Conservation (phyloP, 2,797 vertebrate species). For the Philypnodon macrostomus region DNA sequence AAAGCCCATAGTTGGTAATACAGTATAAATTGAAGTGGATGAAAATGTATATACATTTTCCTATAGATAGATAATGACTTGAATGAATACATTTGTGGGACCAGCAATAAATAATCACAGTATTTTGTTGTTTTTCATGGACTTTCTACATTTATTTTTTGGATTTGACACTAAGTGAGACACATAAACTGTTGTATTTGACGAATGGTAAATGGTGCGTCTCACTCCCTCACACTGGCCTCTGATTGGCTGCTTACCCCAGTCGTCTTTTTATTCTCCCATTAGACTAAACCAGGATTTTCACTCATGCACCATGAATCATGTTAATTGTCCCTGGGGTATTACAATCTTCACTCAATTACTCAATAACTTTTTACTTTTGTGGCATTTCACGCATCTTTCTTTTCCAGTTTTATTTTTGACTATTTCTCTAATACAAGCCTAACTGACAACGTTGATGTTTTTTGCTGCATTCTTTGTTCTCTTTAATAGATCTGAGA, state of each 20-base stretch:
- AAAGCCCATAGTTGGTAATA: too few species aligned
- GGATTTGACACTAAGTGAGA: slow-evolving; percentile 30
- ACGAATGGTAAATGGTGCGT: slow-evolving; percentile 49
- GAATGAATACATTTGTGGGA: too few species aligned
- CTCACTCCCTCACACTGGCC: slow-evolving; percentile 42
- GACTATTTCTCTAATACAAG: slow-evolving; percentile 33
- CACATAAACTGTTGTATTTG: slow-evolving; percentile 55
- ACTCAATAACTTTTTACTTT: slow-evolving; percentile 70
- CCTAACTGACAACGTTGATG: slow-evolving; percentile 42
- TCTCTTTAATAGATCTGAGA: slow-evolving; percentile 49
- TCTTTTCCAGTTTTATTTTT: slow-evolving; percentile 64
- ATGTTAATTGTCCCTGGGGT: slow-evolving; percentile 72
- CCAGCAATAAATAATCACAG: too few species aligned
- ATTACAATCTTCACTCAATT: slow-evolving; percentile 68
- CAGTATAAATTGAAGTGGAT: too few species aligned
- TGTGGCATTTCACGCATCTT: slow-evolving; percentile 60
- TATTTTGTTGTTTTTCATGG: slow-evolving; percentile 26
- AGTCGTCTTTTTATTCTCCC: slow-evolving; percentile 62
- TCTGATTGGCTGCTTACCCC: slow-evolving; percentile 64
- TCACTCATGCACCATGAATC: slow-evolving; percentile 72
- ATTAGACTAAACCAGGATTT: slow-evolving; percentile 66
- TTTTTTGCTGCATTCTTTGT: slow-evolving; percentile 48
- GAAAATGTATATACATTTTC: too few species aligned
- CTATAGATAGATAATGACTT: too few species aligned
- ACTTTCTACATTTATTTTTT: slow-evolving; percentile 46